Evolutionary conservation across 1,140 invertebrate species (phyloP).

Genomic region (Drosophila yakuba): DNA sequence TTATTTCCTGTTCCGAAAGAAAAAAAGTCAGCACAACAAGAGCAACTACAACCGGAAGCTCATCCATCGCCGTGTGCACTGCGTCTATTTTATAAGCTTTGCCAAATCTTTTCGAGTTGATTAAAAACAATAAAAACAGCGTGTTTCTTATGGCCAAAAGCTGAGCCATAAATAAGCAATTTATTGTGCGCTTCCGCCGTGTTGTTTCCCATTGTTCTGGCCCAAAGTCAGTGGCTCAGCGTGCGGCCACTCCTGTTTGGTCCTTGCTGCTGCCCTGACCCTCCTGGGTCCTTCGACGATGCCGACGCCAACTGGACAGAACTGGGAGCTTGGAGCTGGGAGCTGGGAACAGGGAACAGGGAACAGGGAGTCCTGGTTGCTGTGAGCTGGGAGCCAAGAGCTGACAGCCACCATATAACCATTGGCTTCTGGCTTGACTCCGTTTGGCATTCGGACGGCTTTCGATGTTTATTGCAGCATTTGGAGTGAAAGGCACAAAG

Average conservation of each 20-base stretch:
- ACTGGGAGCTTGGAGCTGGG: not conserved
- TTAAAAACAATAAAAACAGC: slow-evolving; percentile 83
- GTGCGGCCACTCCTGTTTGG: slow-evolving; percentile 43
- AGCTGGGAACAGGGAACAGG: too few species aligned
- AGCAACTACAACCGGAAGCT: slow-evolving; percentile 63
- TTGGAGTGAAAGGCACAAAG: slow-evolving; percentile 79
- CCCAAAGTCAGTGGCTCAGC: slow-evolving; percentile 59
- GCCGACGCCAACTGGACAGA: slow-evolving; percentile 31
- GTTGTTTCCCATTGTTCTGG: slow-evolving; percentile 67
- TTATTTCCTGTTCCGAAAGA: slow-evolving; percentile 70
- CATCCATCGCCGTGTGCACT: slow-evolving; percentile 70
- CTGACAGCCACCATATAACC: slow-evolving; percentile 24
- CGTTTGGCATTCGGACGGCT: slow-evolving; percentile 79
- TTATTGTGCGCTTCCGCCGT: slow-evolving; percentile 82
- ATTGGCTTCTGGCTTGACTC: not conserved
- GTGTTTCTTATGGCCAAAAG: slow-evolving; percentile 80
- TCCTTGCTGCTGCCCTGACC: slow-evolving; percentile 11
- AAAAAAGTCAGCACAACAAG: slow-evolving; percentile 7
- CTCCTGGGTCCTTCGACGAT: not conserved
- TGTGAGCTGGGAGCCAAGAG: slow-evolving; percentile 14
- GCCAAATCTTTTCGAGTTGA: slow-evolving; percentile 81
- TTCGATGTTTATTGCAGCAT: slow-evolving; percentile 81
- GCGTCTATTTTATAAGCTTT: slow-evolving; percentile 81
- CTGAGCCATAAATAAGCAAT: slow-evolving; percentile 83
- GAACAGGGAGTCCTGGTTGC: not conserved